These are phyloP conservation scores for Chamaetylas fuelleborni DNA, from an alignment of 2,113 vertebrate species.

Conservation along the genomic window DNA sequence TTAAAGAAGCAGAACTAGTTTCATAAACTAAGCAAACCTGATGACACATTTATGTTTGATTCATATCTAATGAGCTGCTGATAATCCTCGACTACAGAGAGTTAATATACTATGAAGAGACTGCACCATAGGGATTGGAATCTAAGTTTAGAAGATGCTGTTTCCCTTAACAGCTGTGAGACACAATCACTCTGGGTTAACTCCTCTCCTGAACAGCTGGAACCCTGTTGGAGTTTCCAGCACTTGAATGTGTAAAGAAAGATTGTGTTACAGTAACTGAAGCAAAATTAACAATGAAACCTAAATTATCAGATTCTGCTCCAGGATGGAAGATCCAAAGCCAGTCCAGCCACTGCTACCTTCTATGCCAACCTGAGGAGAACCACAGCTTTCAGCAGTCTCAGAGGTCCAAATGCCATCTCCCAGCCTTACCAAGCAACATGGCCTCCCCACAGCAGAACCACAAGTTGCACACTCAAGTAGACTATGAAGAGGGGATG, in stretches of 20 bases:
- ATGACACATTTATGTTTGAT: neutral
- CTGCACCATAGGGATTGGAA: neutral
- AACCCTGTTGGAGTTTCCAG: neutral
- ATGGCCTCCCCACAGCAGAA: slow-evolving; percentile 85
- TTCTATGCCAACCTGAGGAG: neutral
- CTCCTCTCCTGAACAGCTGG: neutral
- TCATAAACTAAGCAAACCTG: neutral
- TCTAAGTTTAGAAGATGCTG: neutral
- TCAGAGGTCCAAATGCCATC: neutral
- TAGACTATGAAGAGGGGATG: slow-evolving; percentile 90
- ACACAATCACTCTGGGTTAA: neutral
- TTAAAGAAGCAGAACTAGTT: neutral
- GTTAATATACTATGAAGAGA: neutral
- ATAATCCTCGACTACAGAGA: neutral
- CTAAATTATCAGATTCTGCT: neutral
- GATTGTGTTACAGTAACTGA: neutral
- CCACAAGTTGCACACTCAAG: slow-evolving; percentile 82
- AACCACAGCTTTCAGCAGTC: neutral
- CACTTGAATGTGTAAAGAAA: neutral
- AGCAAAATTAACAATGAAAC: neutral
- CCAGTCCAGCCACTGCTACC: neutral
- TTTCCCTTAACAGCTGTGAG: neutral
- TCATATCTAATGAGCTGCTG: neutral
- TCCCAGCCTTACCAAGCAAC: slow-evolving; percentile 83
- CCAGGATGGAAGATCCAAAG: neutral